Percentiles rank a stretch among this genome's conserved stretches.
These are phyloP conservation scores for Spialia ferax DNA, from an alignment of 2,888 invertebrate species.

Conservation along the genomic window DNA sequence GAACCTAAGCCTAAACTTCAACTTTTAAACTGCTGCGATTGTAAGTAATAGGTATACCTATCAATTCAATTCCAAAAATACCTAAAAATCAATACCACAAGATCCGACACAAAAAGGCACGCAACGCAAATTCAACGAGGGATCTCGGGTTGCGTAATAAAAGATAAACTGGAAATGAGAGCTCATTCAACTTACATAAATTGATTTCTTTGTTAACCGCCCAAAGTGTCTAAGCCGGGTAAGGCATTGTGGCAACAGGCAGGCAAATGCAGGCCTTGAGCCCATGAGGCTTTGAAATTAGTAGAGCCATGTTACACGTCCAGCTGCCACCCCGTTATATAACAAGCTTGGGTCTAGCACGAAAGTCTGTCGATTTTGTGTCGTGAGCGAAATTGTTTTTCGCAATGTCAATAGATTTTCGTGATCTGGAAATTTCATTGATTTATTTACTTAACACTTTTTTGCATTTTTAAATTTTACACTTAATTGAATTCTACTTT, in stretches of 20 bases:
- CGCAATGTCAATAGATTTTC: background rate
- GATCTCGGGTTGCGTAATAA: conserved; percentile 25
- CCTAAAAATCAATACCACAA: conserved; percentile 19
- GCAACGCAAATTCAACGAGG: conserved; percentile 24
- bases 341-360: conserved; percentile 7
- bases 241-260: conserved; percentile 60
- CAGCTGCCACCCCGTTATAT: conserved; percentile 41
- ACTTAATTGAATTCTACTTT: too few species aligned
- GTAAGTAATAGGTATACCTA: too few species aligned
- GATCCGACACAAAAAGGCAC: conserved; percentile 27
- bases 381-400: background rate
- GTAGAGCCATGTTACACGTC: conserved; percentile 63
- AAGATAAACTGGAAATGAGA: conserved; percentile 40
- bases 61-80: conserved; percentile 6
- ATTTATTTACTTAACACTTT: too few species aligned
- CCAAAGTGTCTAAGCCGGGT: conserved; percentile 62
- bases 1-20: too few species aligned
- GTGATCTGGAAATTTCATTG: too few species aligned
- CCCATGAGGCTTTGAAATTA: conserved; percentile 74
- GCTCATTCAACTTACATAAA: conserved; percentile 51
- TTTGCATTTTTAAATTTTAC: too few species aligned
- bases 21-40: too few species aligned
- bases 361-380: conserved; percentile 1
- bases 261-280: conserved; percentile 59
- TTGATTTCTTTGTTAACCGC: conserved; percentile 63